phyloP scores from a whole-genome alignment of 2,888 invertebrate species.

The Phragmatobia fuliginosa region DNA sequence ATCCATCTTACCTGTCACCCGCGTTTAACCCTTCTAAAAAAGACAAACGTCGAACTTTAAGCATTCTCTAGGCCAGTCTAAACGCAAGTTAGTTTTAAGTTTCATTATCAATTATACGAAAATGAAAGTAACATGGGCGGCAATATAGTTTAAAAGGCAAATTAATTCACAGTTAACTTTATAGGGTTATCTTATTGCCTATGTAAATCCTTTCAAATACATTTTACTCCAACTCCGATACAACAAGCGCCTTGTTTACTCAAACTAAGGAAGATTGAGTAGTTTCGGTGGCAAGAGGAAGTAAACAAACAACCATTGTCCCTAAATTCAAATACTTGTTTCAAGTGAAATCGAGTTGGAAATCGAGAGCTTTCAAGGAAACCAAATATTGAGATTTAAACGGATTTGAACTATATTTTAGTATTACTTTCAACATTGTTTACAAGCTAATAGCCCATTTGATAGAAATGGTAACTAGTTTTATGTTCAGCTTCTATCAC shows the following conservation, averaged over 20 bases:
- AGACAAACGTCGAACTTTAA: background rate
- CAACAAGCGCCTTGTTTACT: constrained; percentile 4
- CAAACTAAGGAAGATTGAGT: constrained; percentile 7
- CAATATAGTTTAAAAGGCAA: background rate
- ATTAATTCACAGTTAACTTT: background rate
- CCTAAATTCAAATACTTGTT: constrained; percentile 2
- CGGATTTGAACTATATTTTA: background rate
- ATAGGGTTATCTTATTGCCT: background rate
- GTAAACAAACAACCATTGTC: constrained; percentile 13
- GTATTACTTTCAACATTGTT: background rate
- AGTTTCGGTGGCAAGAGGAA: constrained; percentile 11
- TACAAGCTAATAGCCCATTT: background rate
- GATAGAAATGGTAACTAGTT: background rate
- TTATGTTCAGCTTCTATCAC: too few relatives aligned
- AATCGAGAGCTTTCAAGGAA: background rate
- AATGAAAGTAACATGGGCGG: too few relatives aligned
- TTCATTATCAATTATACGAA: background rate
- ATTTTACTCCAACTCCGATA: background rate
- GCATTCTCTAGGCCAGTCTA: background rate
- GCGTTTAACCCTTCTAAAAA: background rate
- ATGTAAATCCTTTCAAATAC: background rate
- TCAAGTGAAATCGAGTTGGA: background rate
- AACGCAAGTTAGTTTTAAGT: background rate
- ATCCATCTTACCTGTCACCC: background rate
- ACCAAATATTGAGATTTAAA: background rate